A percentile compares a stretch with the other conserved stretches of the same genome.
phyloP scores from a whole-genome alignment of 2,113 vertebrate genomes.

The Mormyrus iriodes region DNA sequence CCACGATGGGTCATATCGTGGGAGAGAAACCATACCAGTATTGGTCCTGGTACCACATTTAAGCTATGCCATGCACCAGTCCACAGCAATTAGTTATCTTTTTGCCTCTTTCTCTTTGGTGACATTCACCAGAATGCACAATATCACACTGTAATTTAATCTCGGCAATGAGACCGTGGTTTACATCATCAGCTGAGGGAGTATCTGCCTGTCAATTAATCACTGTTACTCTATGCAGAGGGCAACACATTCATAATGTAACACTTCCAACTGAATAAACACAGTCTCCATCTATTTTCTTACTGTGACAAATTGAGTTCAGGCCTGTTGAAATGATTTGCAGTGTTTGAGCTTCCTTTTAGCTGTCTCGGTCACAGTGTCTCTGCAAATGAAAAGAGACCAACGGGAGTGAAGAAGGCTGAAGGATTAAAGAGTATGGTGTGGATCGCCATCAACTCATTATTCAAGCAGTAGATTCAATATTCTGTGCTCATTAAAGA shows the following conservation, averaged over 20 bases:
- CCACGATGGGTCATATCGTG: neutral
- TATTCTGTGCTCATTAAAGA: constrained; percentile 37
- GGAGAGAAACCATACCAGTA: neutral
- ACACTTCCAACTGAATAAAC: constrained; percentile 26
- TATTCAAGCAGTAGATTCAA: too few relatives aligned
- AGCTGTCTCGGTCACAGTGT: constrained; percentile 11
- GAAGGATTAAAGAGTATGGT: too few relatives aligned
- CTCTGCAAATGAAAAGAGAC: neutral
- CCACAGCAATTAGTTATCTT: neutral
- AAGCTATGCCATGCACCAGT: neutral
- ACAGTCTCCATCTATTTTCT: neutral
- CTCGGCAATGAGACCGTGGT: neutral
- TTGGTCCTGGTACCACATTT: neutral
- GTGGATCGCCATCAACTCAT: neutral
- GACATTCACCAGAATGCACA: neutral
- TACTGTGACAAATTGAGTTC: neutral
- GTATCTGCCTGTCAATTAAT: constrained; percentile 32
- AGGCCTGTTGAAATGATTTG: constrained; percentile 16
- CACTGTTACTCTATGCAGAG: constrained; percentile 25
- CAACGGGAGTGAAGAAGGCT: neutral
- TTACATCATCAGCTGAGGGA: constrained; percentile 28
- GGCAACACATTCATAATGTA: neutral
- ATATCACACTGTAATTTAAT: neutral
- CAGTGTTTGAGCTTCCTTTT: constrained; percentile 13
- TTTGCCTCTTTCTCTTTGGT: neutral